Evolutionary conservation across 2,113 vertebrate genomes (phyloP).

Genomic region (Microcebus griseorufus): DNA sequence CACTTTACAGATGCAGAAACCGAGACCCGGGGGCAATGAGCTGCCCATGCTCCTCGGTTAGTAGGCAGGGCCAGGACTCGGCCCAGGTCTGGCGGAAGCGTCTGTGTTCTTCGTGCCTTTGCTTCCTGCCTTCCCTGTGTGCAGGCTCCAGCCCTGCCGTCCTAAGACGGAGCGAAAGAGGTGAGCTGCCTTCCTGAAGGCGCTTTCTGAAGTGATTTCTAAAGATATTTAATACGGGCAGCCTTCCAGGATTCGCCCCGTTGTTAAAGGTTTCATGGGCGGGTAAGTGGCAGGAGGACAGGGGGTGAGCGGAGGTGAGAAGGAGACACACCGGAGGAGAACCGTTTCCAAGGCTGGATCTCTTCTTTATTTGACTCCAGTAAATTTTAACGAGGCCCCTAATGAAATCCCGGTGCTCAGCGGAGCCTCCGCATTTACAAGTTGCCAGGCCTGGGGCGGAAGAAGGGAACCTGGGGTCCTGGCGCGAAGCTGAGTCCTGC

Average conservation of each 20-base stretch:
- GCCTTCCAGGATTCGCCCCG: not conserved
- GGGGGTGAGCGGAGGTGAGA: not conserved
- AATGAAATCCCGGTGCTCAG: not conserved
- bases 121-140: not conserved
- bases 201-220: not conserved
- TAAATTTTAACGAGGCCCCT: conserved; percentile 50
- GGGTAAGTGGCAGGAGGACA: not conserved
- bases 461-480: not conserved
- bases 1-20: not conserved
- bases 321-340: not conserved
- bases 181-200: not conserved
- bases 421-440: not conserved
- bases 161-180: not conserved
- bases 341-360: conserved; percentile 22
- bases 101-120: not conserved
- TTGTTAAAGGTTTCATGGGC: not conserved
- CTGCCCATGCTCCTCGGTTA: not conserved
- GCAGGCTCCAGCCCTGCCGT: not conserved
- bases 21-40: not conserved
- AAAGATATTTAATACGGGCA: not conserved
- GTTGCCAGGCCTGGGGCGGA: not conserved
- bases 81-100: not conserved
- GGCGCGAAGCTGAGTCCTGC: not conserved
- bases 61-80: not conserved
- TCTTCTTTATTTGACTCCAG: conserved; percentile 34